Evolutionary conservation across 2,113 vertebrate genomes (phyloP).

Genomic region (Theropithecus gelada): DNA sequence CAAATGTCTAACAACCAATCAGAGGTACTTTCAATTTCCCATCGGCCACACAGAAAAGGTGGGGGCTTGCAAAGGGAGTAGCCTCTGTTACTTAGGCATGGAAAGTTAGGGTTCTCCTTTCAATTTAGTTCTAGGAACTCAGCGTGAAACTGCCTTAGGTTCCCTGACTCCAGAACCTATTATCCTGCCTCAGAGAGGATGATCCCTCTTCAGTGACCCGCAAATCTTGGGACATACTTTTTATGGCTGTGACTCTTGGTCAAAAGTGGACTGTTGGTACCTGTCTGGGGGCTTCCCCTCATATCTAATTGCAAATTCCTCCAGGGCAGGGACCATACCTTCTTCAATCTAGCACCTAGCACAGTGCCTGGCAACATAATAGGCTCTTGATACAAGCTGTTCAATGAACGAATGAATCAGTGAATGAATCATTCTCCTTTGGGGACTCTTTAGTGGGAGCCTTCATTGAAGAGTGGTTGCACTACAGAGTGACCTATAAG

Average conservation of each 20-base stretch:
- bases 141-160: no score
- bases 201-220: not conserved
- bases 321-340: not conserved
- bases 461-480: constrained; percentile 1
- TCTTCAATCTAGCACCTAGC: not conserved
- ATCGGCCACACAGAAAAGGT: no score
- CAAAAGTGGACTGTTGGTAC: not conserved
- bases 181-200: not conserved
- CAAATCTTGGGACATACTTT: not conserved
- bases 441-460: not conserved
- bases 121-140: no score
- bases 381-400: not conserved
- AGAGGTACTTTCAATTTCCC: no score
- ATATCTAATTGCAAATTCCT: constrained; percentile 6
- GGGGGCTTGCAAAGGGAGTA: no score
- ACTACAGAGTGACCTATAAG: not conserved
- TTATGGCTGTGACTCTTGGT: not conserved
- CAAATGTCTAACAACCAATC: no score
- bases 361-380: not conserved
- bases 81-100: no score
- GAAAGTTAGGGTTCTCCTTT: no score
- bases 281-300: not conserved
- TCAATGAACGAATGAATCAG: not conserved
- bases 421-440: constrained; percentile 16
- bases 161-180: no score